These are phyloP conservation scores for Diaphora mendica DNA, from an alignment of 2,888 invertebrate genomes.

Conservation along the genomic window DNA sequence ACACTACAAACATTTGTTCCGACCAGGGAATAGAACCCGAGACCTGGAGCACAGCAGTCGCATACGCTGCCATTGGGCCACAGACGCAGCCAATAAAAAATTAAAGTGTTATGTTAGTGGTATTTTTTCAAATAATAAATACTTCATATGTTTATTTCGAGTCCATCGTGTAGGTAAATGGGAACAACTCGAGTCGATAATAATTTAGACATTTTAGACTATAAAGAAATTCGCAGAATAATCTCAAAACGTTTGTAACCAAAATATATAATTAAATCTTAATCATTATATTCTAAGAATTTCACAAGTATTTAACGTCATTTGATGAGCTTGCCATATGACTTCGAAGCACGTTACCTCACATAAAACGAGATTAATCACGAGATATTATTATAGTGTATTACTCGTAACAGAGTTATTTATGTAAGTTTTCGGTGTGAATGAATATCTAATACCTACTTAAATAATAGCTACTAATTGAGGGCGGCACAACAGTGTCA, in stretches of 20 bases:
- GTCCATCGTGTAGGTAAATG: not conserved
- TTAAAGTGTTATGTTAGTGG: no score
- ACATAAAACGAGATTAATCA: constrained; percentile 37
- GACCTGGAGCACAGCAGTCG: no score
- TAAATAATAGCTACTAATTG: not conserved
- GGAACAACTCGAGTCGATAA: not conserved
- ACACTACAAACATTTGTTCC: not conserved
- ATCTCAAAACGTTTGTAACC: not conserved
- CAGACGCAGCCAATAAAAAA: no score
- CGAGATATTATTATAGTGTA: constrained; percentile 17
- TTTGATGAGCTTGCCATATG: constrained; percentile 1
- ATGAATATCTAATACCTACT: constrained; percentile 23
- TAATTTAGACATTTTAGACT: no score
- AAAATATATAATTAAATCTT: not conserved
- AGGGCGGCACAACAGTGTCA: not conserved
- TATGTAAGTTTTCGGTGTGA: constrained; percentile 32
- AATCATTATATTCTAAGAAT: constrained; percentile 1
- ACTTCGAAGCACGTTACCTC: constrained; percentile 24
- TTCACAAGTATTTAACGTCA: not conserved
- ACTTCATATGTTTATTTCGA: not conserved
- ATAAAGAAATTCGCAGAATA: not conserved
- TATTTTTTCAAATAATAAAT: no score
- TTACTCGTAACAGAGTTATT: constrained; percentile 25
- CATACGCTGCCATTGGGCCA: no score
- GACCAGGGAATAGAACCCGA: not conserved